Evolutionary conservation across 2,113 vertebrate species (phyloP).

Genomic region (Neolamprologus hecqui): DNA sequence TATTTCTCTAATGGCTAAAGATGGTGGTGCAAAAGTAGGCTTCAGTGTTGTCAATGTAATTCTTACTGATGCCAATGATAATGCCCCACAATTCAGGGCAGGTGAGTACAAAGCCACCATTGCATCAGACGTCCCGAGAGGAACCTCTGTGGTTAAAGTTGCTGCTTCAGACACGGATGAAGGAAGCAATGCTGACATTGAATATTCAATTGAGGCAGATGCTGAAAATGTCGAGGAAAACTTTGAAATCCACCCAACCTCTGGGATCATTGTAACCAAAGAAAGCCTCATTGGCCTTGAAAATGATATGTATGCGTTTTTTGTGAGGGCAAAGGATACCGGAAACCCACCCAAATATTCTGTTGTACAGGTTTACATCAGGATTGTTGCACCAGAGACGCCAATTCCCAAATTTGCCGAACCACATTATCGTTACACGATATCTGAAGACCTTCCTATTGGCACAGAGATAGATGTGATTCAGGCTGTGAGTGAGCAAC

Average conservation of each 20-base stretch:
- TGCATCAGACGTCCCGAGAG: constrained; percentile 77
- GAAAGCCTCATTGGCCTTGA: constrained; percentile 96
- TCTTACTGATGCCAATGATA: constrained; percentile 94
- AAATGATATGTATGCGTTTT: constrained; percentile 85
- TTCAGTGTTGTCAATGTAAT: constrained; percentile 92
- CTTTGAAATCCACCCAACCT: constrained; percentile 84
- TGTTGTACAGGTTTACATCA: constrained; percentile 83
- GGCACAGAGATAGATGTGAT: constrained; percentile 88
- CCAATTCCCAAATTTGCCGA: constrained; percentile 84
- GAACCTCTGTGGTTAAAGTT: constrained; percentile 82
- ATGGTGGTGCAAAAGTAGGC: constrained; percentile 89
- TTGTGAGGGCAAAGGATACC: constrained; percentile 85
- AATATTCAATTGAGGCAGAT: constrained; percentile 84
- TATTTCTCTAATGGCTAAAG: constrained; percentile 87
- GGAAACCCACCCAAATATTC: constrained; percentile 82
- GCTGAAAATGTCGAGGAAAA: constrained; percentile 87
- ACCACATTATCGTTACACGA: constrained; percentile 82
- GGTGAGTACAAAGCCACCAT: constrained; percentile 84
- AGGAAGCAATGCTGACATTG: constrained; percentile 91
- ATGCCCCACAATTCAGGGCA: constrained; percentile 87
- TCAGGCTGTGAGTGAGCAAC: constrained; percentile 75
- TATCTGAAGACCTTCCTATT: constrained; percentile 84
- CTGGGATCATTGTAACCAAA: constrained; percentile 85
- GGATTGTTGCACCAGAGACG: constrained; percentile 82
- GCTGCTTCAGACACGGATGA: constrained; percentile 91